Evolutionary conservation across 2,797 vertebrate species (phyloP), one percentile per base, ranked within the genome.

Genomic region (Cuculus canorus): DNA sequence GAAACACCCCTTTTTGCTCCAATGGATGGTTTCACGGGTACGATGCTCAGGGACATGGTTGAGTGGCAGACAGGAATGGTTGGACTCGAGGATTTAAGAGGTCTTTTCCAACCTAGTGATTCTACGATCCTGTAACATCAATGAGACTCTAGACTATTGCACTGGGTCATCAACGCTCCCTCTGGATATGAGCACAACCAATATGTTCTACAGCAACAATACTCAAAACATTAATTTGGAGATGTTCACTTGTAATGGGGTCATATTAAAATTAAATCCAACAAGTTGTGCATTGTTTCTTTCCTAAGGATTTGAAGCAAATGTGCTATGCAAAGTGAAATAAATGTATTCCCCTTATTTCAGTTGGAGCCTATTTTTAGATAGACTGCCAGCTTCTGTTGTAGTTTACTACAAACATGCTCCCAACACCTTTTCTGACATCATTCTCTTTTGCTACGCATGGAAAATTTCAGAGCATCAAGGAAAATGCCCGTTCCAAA

Each of bases 21-120:
- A 0, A 9, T 1, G 5, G 53, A 30, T 77, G 56, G 2, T 10
- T 66, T n/a, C 64, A 63, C 6, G 23, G 47, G 8, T 32, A 2
- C 7, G 11, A 71, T 39, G 39, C 39, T 39, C 39, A 39, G 39
- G 13, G 39, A 39, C 39, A 39, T 10, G 39, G 39, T 39, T 39
- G 39, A 39, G 39, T 39, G 39, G 39, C 39, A 39, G 39, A 39
- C 13, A 39, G 39, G 39, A 39, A 39, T 39, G 13, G 39, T 13
- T 39, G 13, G 39, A 39, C 39, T 39, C 39, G 39, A 13, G 13
- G 39, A 39, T 39, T 39, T 39, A 39, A 39, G 39, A 39, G 39
- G 13, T 39, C 39, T 39, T 10, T 39, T 39, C 39, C 39, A 39
- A 39, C 13, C 39, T 39, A 39, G 13, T 13, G 39, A 39, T 39